A percentile compares a stretch with the other conserved stretches of the same genome.
Conservation (phyloP, 2,113 vertebrate genomes). For the Danionella cerebrum region DNA sequence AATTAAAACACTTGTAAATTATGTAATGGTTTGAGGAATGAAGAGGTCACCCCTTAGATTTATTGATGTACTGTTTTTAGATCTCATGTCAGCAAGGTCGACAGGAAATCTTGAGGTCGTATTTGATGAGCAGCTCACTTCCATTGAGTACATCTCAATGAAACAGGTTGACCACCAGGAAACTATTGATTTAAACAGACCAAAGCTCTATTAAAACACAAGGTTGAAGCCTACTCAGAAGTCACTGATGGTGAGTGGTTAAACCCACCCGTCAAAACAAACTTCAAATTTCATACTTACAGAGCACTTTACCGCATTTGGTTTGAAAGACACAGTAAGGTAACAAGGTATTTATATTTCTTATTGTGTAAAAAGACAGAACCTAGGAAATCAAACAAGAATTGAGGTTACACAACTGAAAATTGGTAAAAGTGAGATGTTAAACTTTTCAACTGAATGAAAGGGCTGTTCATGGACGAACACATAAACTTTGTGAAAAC, state of each 20-base stretch:
- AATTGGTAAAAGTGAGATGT: too few species aligned
- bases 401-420: too few species aligned
- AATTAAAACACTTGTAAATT: not conserved
- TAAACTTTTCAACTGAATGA: too few species aligned
- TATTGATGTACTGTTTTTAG: not conserved
- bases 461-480: too few species aligned
- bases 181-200: not conserved
- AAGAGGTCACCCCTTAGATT: not conserved
- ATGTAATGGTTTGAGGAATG: not conserved
- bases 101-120: not conserved
- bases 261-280: not conserved
- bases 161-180: not conserved
- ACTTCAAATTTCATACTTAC: not conserved
- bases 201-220: not conserved
- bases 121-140: not conserved
- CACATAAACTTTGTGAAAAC: too few species aligned
- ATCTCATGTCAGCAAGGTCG: not conserved
- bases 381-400: too few species aligned
- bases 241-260: not conserved
- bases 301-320: not conserved
- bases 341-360: too few species aligned
- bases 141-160: not conserved
- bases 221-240: not conserved
- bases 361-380: too few species aligned
- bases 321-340: too few species aligned